Base-by-base conservation (phyloP, 1,140 invertebrate species). In the Ditylenchus dipsaci region DNA sequence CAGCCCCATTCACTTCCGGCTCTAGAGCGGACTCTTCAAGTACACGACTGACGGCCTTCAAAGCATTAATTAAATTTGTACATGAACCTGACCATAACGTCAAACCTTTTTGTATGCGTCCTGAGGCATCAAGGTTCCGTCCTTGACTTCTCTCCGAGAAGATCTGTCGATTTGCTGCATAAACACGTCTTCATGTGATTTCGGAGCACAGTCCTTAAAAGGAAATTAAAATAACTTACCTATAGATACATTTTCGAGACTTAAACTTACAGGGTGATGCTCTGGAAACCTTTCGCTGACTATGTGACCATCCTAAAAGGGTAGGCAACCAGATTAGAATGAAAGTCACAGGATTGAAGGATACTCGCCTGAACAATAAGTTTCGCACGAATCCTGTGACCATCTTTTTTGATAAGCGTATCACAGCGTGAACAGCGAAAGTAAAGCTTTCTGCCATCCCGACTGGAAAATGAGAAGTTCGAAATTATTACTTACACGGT, bases 371-470 rank as follows among this genome's bases (percentile, higher is more conserved):
- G 53, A 5, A 70, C 68, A 23, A 72, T 76, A 1, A 76, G 21
- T 38, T 78, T 79, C 21, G 75, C 75, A 7, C 75, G 75, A n/a
- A 78, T 72, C 21, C 38, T 53, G 29, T 64, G 38, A 57, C 64
- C 72, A 49, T 79, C 73, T 57, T 78, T 47, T 17, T 73, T 68
- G 43, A 75, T 75, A 5, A 78, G 38, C 13, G 75, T 76, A 61
- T 76, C 75, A 61, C 75, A 76, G 7, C 68, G 64, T 9, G 75
- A 76, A 53, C 75, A 76, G 17, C 75, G 75, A 60, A 76, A 76
- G 61, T 76, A 76, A n/a, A 76, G 19, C 56, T 76, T 76, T 8
- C 75, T 60, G 19, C 75, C 75, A 56, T 76, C 75, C 26, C 65
- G 38, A 15, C 61, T 38, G 11, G 11, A 38, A 38, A 5, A n/a